Conservation (phyloP, 2,888 invertebrate genomes). For the Rhimphoctona megacephalus region DNA sequence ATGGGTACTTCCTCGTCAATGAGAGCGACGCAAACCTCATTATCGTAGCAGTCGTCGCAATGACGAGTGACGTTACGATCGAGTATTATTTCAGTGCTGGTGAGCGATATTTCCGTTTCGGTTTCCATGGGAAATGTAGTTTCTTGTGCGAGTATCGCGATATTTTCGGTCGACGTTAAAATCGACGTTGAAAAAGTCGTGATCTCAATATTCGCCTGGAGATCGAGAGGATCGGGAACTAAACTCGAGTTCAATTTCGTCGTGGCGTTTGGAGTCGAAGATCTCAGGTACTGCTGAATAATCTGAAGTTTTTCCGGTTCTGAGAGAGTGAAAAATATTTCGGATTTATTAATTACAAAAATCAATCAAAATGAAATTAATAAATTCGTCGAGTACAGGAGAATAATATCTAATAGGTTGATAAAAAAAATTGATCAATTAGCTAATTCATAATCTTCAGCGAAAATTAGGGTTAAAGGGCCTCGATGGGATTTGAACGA, state of each 20-base stretch:
- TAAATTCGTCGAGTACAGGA: background rate
- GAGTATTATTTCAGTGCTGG: conserved; percentile 39
- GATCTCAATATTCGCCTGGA: conserved; percentile 47
- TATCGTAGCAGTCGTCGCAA: conserved; percentile 80
- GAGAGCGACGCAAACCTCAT: conserved; percentile 88
- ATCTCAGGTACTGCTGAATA: conserved; percentile 82
- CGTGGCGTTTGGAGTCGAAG: conserved; percentile 74
- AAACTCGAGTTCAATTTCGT: conserved; percentile 52
- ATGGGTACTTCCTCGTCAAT: conserved; percentile 87
- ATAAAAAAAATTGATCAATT: background rate
- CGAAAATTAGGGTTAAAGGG: background rate
- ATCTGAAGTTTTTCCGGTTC: conserved; percentile 83
- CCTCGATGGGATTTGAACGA: background rate
- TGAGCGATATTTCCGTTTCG: conserved; percentile 55
- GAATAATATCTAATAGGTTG: too few species aligned
- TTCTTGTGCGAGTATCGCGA: conserved; percentile 29
- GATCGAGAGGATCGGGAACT: conserved; percentile 35
- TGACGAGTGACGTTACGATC: conserved; percentile 73
- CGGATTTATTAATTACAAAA: background rate
- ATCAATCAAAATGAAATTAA: background rate
- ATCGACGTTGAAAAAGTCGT: conserved; percentile 53
- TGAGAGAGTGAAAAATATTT: conserved; percentile 65
- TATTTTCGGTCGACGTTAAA: conserved; percentile 52
- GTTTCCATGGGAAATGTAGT: conserved; percentile 53
- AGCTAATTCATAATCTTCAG: background rate